Conservation (phyloP, 2,888 invertebrate genomes). For the Neria commutata region DNA sequence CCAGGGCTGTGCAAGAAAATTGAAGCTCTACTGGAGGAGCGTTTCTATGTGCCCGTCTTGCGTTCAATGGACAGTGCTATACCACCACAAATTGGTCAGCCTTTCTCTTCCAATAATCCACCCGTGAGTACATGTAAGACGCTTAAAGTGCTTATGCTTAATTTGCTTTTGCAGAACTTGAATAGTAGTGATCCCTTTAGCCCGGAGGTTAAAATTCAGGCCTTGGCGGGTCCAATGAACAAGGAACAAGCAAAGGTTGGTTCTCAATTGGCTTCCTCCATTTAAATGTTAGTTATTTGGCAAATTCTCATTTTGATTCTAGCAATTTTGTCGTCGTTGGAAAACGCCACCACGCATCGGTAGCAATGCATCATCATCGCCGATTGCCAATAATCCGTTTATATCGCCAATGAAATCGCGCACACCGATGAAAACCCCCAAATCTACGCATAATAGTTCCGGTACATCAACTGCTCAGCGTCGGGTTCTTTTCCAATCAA, state of each 20-base stretch:
- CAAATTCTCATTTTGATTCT: conserved; percentile 10
- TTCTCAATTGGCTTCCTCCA: not conserved
- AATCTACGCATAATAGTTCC: conserved; percentile 22
- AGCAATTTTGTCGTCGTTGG: conserved; percentile 76
- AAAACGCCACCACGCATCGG: conserved; percentile 76
- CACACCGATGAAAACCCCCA: conserved; percentile 32
- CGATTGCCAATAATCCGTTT: conserved; percentile 40
- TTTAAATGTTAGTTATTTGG: no score
- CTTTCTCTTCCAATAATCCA: conserved; percentile 75
- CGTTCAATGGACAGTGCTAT: conserved; percentile 77
- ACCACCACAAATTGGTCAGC: conserved; percentile 78
- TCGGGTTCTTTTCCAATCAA: conserved; percentile 39
- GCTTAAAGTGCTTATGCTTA: no score
- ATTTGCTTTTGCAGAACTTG: conserved; percentile 64
- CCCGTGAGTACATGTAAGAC: no score
- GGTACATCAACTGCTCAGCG: conserved; percentile 27
- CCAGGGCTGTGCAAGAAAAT: conserved; percentile 66
- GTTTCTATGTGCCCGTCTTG: conserved; percentile 87
- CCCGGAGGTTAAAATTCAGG: conserved; percentile 77
- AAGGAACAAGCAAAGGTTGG: conserved; percentile 69
- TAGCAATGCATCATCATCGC: conserved; percentile 35
- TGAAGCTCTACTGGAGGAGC: conserved; percentile 70
- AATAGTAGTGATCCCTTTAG: conserved; percentile 69
- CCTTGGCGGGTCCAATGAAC: conserved; percentile 92
- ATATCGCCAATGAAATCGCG: conserved; percentile 44